Evolutionary conservation across 2,113 vertebrate species (phyloP).

Genomic region (Epinephelus cyanopodus): DNA sequence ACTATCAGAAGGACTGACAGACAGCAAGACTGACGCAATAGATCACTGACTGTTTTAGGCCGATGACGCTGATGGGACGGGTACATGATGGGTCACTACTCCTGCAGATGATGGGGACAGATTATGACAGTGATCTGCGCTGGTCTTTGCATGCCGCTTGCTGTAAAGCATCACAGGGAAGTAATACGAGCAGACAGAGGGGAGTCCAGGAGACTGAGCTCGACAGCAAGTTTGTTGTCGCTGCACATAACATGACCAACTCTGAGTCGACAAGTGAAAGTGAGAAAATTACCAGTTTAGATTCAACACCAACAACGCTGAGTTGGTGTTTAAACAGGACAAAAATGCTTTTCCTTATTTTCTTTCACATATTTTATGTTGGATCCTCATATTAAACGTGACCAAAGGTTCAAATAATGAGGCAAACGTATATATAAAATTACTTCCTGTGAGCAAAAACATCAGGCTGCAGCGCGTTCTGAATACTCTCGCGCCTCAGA

Average conservation of each 20-base stretch:
- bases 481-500: no score
- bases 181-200: conserved; percentile 12
- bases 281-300: not conserved
- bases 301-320: not conserved
- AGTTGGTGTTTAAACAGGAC: not conserved
- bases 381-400: no score
- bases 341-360: no score
- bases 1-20: conserved; percentile 17
- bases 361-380: no score
- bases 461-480: no score
- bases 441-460: no score
- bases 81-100: conserved; percentile 32
- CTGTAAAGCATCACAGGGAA: conserved; percentile 25
- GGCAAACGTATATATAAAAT: no score
- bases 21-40: not conserved
- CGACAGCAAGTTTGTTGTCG: not conserved
- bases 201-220: not conserved
- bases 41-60: conserved; percentile 32
- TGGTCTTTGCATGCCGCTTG: conserved; percentile 40
- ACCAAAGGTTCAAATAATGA: no score
- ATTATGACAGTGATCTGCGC: conserved; percentile 28
- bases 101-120: conserved; percentile 36
- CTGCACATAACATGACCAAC: not conserved
- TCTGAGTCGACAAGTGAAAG: not conserved
- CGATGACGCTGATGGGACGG: conserved; percentile 42